phyloP scores from a whole-genome alignment of 2,113 vertebrate genomes.

The Rhinolophus sinicus region DNA sequence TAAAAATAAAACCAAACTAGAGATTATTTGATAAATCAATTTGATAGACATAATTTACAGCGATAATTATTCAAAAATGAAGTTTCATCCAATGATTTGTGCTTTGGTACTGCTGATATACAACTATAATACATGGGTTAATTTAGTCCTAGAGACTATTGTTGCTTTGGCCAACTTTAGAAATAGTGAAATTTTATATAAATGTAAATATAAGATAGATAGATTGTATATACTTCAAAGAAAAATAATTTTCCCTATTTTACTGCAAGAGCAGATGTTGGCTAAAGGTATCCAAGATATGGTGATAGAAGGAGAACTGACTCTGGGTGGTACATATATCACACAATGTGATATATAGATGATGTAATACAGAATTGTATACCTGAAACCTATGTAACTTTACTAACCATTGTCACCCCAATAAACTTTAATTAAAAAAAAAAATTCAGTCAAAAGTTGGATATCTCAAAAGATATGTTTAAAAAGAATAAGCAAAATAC shows the following conservation, averaged over 20 bases:
- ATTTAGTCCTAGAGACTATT: neutral
- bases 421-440: no score
- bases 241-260: neutral
- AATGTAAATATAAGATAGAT: neutral
- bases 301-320: no score
- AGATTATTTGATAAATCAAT: neutral
- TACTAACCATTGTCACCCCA: no score
- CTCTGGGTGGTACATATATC: no score
- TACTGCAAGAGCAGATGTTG: neutral
- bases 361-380: no score
- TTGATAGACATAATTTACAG: neutral
- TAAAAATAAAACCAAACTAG: conserved; percentile 21
- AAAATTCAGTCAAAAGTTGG: neutral
- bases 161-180: neutral
- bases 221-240: neutral
- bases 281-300: neutral
- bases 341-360: no score
- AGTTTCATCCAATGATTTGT: neutral
- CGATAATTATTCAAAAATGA: neutral
- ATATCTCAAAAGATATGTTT: conserved; percentile 33
- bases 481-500: neutral
- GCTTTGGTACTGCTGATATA: neutral
- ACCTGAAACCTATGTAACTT: no score
- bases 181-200: conserved; percentile 21
- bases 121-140: neutral